A percentile compares a stretch with the other conserved stretches of the same genome.
These are phyloP conservation scores for Himantopus leucocephalus DNA, from an alignment of 2,113 vertebrate genomes.

Conservation along the genomic window DNA sequence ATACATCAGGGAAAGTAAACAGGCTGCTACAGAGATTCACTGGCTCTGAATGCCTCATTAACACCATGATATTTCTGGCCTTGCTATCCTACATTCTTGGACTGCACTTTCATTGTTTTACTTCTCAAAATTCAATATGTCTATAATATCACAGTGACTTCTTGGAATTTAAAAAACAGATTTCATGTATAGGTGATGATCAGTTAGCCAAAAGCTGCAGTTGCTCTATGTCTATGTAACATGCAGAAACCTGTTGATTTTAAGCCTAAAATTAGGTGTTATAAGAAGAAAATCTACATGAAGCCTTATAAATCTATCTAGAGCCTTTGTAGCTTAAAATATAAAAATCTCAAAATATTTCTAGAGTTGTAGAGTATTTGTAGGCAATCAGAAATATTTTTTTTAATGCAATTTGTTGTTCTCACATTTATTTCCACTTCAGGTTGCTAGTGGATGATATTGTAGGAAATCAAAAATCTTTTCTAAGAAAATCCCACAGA, in stretches of 20 bases:
- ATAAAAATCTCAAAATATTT: not conserved
- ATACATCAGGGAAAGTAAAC: too few relatives aligned
- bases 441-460: not conserved
- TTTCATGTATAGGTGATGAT: not conserved
- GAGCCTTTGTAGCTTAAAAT: not conserved
- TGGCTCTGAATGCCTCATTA: too few relatives aligned
- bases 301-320: not conserved
- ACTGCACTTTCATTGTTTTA: not conserved
- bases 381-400: not conserved
- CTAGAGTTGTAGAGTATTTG: not conserved
- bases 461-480: not conserved
- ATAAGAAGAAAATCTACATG: not conserved
- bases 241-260: not conserved
- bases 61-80: too few relatives aligned
- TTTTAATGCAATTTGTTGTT: not conserved
- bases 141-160: not conserved
- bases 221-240: not conserved
- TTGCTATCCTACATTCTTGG: not conserved
- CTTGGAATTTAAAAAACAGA: not conserved
- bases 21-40: too few relatives aligned
- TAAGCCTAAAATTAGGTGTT: not conserved
- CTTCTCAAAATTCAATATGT: not conserved
- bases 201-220: not conserved
- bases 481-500: not conserved
- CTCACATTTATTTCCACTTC: not conserved